Evolutionary conservation across 1,140 invertebrate genomes (phyloP), one percentile per base, ranked within the genome.

Genomic region (Goniozus legneri): DNA sequence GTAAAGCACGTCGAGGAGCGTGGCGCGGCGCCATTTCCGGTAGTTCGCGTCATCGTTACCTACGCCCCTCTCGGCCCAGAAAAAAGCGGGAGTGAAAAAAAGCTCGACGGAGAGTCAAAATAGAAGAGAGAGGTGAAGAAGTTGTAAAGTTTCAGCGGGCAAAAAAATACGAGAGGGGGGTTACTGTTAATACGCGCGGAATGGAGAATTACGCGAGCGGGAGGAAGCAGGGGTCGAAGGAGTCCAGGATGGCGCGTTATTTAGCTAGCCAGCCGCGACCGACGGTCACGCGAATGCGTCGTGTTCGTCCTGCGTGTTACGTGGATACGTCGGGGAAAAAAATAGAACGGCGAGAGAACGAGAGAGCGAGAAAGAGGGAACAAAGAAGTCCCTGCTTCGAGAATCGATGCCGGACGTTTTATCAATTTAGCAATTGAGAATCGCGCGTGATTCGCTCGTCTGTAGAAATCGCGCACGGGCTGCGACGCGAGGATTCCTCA

Each of bases 281-380:
- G 46, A 54, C 52, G 53, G 62, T 64, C 64, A 67, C 62, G 64
- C 64, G 60, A 67, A 51, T 54, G 44, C 55, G 53, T 59, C 51
- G 52, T 51, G 41, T 38, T 38, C 12, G 40, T 16, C 40, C 24
- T 49, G 15, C 44, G 40, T 34, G 27, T 14, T 36, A 40, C 21
- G 15, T 40, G 18, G 20, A 20, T 22, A 35, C 31, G 32, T 33
- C 18, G 41, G 13, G 20, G n/a, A 21, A 34, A 33, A 44, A 34
- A 27, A 13, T 35, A 18, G 7, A 45, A 4, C 4, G 24, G 24
- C 24, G 10, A 27, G 24, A 27, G 24, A 4, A 27, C 4, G 24
- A 27, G 24, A 4, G 10, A 27, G 10, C 4, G 24, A 3, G 10
- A 27, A 27, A 27, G 24, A 4, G 10, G 10, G 24, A 27, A 10